Evolutionary conservation across 2,113 vertebrate species (phyloP).

Genomic region (Strix aluco): DNA sequence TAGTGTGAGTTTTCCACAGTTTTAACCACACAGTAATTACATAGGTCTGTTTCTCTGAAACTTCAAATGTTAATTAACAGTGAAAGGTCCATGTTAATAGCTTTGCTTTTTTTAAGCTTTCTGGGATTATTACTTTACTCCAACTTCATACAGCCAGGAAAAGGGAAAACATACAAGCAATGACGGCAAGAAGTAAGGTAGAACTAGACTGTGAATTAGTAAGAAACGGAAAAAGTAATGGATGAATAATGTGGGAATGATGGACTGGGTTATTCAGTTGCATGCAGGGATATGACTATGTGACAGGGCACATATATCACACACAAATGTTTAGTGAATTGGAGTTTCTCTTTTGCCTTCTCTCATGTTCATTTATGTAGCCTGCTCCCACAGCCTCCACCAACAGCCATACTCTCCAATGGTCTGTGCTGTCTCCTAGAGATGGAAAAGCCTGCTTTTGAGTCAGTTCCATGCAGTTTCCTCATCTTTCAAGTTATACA

Average conservation of each 20-base stretch:
- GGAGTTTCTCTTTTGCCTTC: not conserved
- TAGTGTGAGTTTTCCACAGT: not conserved
- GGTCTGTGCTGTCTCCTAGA: not conserved
- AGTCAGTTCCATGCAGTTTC: too few relatives aligned
- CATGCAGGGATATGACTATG: not conserved
- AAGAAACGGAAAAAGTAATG: not conserved
- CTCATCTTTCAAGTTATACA: too few relatives aligned
- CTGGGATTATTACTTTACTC: not conserved
- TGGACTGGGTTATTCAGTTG: not conserved
- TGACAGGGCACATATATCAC: not conserved
- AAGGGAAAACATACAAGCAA: not conserved
- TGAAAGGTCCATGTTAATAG: not conserved
- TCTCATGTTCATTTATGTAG: not conserved
- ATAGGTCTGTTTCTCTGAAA: not conserved
- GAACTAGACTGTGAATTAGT: not conserved
- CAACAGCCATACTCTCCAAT: not conserved
- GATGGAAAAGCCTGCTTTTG: not conserved
- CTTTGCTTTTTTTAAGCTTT: not conserved
- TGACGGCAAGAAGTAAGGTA: not conserved
- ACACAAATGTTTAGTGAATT: not conserved
- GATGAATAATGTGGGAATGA: not conserved
- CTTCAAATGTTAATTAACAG: not conserved
- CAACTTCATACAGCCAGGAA: not conserved
- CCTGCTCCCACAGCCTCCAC: not conserved
- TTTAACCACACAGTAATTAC: not conserved